Evolutionary conservation across 2,113 vertebrate genomes (phyloP), one percentile per base, ranked within the genome.

Genomic region (Hepsetus odoe): DNA sequence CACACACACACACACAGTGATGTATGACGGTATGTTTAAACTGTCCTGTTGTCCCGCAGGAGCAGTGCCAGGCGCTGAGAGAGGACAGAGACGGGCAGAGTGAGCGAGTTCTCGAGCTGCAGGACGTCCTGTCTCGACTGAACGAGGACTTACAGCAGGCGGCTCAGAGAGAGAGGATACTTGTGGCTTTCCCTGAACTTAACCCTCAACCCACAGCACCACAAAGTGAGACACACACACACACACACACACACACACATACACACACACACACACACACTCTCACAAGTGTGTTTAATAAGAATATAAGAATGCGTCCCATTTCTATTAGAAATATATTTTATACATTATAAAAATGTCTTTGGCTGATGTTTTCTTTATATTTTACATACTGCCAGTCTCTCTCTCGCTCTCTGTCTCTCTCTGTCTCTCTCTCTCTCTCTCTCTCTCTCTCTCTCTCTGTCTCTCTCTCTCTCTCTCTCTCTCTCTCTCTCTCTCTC

Each of bases 161-260:
- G 59, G 83, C 35, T 65, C 91, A 96, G 81, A 91, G 90, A 64
- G 94, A 97, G 79, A 92, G 84, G 76, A 88, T 98, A 72, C 80
- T 99, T 83, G 96, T 98, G 85, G 89, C 93, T 68, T 98, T 96
- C 81, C 97, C 98, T 0, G 96, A 98, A 62, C 94, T 99, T 64
- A 92, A 91, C 24, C 20, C 77, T 20, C 0, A 53, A 0, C 85
- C 90, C 73, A 32, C 28, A 0, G 89, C 83, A 80, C 87, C 94
- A 79, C 94, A 97, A 86, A 94, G 96, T 98, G 94, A 85, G 93
- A 72, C 30, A 58, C 33, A 75, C 40, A 66, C 13, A 66, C 24
- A 70, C 65, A 70, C 24, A 42, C 32, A 53, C 30, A 40, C 33
- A 79, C n/a, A 79, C 66, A 61, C 5, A 42, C 42, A 51, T 8